phyloP scores from a whole-genome alignment of 2,797 vertebrate genomes.

The Bradypodion pumilum region DNA sequence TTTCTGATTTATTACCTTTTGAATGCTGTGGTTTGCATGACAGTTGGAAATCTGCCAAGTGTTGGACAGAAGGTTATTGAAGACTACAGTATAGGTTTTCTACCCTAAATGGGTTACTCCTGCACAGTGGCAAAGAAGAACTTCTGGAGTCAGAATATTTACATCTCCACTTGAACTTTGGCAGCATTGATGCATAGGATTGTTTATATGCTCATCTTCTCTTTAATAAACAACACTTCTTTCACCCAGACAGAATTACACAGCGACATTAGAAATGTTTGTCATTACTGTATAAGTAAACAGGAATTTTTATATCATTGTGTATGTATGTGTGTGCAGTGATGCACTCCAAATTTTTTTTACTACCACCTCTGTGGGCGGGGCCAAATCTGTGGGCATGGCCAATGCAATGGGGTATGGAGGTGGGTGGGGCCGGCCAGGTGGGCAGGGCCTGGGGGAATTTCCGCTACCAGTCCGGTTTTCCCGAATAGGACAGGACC shows the following conservation, averaged over 20 bases:
- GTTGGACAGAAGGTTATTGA: accelerated
- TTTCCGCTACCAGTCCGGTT: no score
- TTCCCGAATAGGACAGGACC: no score
- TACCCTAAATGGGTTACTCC: not conserved
- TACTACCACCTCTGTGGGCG: no score
- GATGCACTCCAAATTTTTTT: no score
- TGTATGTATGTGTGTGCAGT: no score
- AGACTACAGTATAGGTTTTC: not conserved
- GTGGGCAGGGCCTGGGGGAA: no score
- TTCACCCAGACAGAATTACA: constrained; percentile 1
- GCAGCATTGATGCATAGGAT: not conserved
- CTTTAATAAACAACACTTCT: constrained; percentile 39
- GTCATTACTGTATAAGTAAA: constrained; percentile 50
- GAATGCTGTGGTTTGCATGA: not conserved
- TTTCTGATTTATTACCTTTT: not conserved
- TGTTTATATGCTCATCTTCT: constrained; percentile 21
- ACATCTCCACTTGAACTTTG: not conserved
- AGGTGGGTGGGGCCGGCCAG: no score
- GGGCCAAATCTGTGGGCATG: no score
- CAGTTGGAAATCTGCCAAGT: accelerated
- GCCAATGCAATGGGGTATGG: no score
- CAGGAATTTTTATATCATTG: constrained; percentile 30
- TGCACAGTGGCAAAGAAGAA: not conserved
- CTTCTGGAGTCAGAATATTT: not conserved
- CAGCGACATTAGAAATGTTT: constrained; percentile 43